These are phyloP conservation scores for Aphaenogaster ashmeadi DNA, from an alignment of 1,140 invertebrate genomes.

Conservation along the genomic window DNA sequence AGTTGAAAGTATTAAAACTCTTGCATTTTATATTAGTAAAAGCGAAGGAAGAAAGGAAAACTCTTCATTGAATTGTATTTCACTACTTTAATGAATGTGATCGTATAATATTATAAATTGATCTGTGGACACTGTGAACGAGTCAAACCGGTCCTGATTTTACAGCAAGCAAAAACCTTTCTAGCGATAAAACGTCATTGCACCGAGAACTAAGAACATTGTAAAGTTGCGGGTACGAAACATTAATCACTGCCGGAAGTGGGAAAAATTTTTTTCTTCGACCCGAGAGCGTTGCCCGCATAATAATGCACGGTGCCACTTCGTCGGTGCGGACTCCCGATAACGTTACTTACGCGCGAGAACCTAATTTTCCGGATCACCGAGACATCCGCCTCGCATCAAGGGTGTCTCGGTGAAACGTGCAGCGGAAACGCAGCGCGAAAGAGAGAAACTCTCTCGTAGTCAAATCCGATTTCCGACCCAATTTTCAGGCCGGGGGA, in stretches of 20 bases:
- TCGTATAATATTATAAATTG: not conserved
- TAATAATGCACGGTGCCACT: not conserved
- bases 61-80: not conserved
- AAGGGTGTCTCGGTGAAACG: not conserved
- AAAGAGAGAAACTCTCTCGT: constrained; percentile 40
- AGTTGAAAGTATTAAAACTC: not conserved
- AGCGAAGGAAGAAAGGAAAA: not conserved
- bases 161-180: not conserved
- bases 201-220: not conserved
- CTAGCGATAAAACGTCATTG: not conserved
- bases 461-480: constrained; percentile 52
- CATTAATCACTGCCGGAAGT: not conserved
- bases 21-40: not conserved
- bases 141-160: not conserved
- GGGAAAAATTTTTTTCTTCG: constrained; percentile 6
- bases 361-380: constrained; percentile 46
- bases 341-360: constrained; percentile 23
- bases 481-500: constrained; percentile 47
- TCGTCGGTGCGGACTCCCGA: not conserved
- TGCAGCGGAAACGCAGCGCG: constrained; percentile 7
- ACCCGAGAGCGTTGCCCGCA: constrained; percentile 6
- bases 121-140: not conserved
- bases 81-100: not conserved
- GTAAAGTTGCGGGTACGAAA: constrained; percentile 4
- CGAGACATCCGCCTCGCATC: constrained; percentile 19